Evolutionary conservation across 2,113 vertebrate species (phyloP).

Genomic region (Ramphastos sulfuratus): DNA sequence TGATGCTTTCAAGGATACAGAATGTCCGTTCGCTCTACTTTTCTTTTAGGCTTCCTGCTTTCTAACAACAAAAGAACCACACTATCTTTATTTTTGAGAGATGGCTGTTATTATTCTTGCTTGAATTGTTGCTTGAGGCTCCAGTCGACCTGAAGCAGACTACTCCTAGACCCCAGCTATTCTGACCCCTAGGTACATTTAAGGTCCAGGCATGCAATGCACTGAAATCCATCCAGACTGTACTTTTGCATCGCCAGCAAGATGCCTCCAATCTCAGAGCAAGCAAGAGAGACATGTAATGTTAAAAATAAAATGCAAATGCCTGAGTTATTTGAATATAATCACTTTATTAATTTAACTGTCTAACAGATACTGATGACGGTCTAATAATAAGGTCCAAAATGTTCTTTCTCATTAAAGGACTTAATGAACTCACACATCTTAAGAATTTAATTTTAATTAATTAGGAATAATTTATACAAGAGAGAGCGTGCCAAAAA

Average conservation of each 20-base stretch:
- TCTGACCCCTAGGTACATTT: not conserved
- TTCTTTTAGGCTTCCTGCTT: not conserved
- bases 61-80: not conserved
- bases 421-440: slow-evolving; percentile 64
- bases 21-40: not conserved
- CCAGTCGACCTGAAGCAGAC: not conserved
- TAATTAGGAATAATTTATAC: slow-evolving; percentile 67
- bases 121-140: not conserved
- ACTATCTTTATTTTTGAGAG: not conserved
- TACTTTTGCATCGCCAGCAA: not conserved
- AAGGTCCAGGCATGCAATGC: not conserved
- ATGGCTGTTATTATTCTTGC: not conserved
- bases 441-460: slow-evolving; percentile 62
- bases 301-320: slow-evolving; percentile 67
- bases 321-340: slow-evolving; percentile 58
- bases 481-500: not conserved
- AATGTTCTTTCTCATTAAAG: slow-evolving; percentile 68
- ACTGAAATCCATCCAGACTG: not conserved
- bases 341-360: slow-evolving; percentile 58
- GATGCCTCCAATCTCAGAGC: not conserved
- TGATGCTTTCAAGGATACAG: slow-evolving; percentile 17
- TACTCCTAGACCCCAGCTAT: not conserved
- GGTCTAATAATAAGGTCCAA: slow-evolving; percentile 61
- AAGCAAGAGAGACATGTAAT: not conserved
- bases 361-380: slow-evolving; percentile 53